A percentile compares a stretch with the other conserved stretches of the same genome.
Evolutionary conservation across 92 coral and sea anemone species (phyloP).

Genomic region (Virgularia gustaviana): DNA sequence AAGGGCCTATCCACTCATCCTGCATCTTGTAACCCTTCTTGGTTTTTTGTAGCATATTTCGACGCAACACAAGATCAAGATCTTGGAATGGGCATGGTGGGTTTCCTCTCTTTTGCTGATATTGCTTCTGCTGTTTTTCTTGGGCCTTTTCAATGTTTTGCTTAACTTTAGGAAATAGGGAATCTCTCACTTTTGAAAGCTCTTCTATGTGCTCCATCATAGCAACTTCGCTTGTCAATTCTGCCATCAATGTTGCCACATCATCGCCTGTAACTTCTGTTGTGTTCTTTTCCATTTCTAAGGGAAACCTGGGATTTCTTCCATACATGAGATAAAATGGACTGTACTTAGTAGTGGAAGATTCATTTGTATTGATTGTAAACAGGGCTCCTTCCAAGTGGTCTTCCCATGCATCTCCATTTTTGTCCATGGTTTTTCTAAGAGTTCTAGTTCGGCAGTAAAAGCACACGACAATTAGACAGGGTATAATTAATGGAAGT

Average conservation of each 20-base stretch:
- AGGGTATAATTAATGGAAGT: neutral
- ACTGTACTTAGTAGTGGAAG: conserved; percentile 60
- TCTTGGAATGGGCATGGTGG: conserved; percentile 21
- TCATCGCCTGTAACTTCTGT: conserved; percentile 10
- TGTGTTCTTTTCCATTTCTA: conserved; percentile 50
- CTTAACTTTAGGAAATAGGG: conserved; percentile 36
- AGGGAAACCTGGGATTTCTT: conserved; percentile 46
- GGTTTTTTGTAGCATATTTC: conserved; percentile 16
- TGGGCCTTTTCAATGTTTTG: conserved; percentile 54
- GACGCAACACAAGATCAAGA: conserved; percentile 43
- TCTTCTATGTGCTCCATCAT: conserved; percentile 24
- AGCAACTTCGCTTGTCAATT: conserved; percentile 8
- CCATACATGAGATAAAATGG: conserved; percentile 58
- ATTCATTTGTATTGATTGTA: conserved; percentile 53
- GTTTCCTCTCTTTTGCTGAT: conserved; percentile 40
- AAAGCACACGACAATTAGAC: neutral
- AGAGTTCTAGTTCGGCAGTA: conserved; percentile 44
- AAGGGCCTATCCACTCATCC: conserved; percentile 20
- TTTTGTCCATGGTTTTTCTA: conserved; percentile 48
- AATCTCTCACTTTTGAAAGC: conserved; percentile 25
- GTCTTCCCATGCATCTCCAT: conserved; percentile 54
- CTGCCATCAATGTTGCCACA: conserved; percentile 11
- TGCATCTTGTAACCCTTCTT: conserved; percentile 45
- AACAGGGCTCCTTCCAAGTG: conserved; percentile 59
- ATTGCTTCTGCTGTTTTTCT: conserved; percentile 54